Percentiles rank a stretch among this genome's conserved stretches.
Conservation (phyloP, 2,113 vertebrate species). For the Chaetops frenatus region DNA sequence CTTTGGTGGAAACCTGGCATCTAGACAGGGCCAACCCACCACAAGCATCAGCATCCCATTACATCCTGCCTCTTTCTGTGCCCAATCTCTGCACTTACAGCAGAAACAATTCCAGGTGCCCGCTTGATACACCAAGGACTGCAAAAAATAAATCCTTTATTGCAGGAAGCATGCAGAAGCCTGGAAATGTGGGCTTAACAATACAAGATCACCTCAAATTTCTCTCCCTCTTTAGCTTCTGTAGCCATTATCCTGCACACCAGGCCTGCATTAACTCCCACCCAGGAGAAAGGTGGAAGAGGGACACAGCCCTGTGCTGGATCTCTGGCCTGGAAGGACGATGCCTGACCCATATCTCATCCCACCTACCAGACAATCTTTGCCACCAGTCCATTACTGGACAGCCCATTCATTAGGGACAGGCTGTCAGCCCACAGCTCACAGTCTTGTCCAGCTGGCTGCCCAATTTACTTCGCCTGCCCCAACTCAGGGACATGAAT, state of each 20-base stretch:
- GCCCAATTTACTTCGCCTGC: background rate
- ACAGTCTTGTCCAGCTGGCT: background rate
- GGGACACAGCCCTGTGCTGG: background rate
- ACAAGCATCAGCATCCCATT: background rate
- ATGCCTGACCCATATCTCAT: background rate
- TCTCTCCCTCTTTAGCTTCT: background rate
- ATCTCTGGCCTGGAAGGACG: background rate
- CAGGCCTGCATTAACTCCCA: background rate
- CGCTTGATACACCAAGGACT: background rate
- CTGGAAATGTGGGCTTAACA: background rate
- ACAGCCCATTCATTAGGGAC: background rate
- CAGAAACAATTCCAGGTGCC: background rate
- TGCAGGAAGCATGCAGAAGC: background rate
- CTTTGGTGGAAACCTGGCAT: background rate
- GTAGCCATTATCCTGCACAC: background rate
- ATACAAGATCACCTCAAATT: background rate
- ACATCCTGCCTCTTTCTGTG: background rate
- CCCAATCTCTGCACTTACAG: background rate
- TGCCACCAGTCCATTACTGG: background rate
- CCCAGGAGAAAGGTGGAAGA: background rate
- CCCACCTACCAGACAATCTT: background rate
- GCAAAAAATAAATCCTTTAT: background rate
- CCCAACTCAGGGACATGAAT: background rate
- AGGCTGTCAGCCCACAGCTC: accelerated
- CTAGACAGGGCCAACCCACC: background rate